These are phyloP conservation scores for Chamaetylas fuelleborni DNA, from an alignment of 2,113 vertebrate genomes.

Conservation along the genomic window DNA sequence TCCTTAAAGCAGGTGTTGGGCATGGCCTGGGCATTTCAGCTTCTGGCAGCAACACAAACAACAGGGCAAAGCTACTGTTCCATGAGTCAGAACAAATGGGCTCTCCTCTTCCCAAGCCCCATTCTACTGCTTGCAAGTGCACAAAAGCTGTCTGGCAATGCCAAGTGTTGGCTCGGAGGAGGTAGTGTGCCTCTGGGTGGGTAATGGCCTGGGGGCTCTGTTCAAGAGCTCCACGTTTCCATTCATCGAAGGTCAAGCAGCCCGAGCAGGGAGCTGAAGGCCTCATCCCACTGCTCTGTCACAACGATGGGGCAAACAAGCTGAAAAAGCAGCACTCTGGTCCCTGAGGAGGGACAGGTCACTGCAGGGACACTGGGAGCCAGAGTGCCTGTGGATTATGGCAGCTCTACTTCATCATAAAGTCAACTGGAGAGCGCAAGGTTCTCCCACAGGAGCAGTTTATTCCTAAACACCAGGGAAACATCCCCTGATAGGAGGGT, in stretches of 20 bases:
- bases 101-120: not conserved
- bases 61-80: not conserved
- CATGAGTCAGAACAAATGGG: rapidly evolving
- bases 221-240: not conserved
- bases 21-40: not conserved
- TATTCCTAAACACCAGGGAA: not conserved
- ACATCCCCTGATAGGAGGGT: rapidly evolving
- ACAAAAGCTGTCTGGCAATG: not conserved
- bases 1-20: not conserved
- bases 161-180: not conserved
- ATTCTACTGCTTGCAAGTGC: not conserved
- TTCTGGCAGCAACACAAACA: not conserved
- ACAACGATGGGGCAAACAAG: rapidly evolving
- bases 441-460: not conserved
- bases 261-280: not conserved
- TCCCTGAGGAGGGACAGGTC: rapidly evolving
- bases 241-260: rapidly evolving
- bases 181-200: rapidly evolving
- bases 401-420: not conserved
- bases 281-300: not conserved
- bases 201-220: not conserved
- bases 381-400: rapidly evolving
- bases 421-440: rapidly evolving
- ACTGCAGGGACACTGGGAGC: not conserved
- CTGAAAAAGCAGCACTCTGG: not conserved